Percentiles rank a stretch among this genome's conserved stretches.
phyloP scores from a whole-genome alignment of 2,888 invertebrate species.

The Epirrhoe alternata region DNA sequence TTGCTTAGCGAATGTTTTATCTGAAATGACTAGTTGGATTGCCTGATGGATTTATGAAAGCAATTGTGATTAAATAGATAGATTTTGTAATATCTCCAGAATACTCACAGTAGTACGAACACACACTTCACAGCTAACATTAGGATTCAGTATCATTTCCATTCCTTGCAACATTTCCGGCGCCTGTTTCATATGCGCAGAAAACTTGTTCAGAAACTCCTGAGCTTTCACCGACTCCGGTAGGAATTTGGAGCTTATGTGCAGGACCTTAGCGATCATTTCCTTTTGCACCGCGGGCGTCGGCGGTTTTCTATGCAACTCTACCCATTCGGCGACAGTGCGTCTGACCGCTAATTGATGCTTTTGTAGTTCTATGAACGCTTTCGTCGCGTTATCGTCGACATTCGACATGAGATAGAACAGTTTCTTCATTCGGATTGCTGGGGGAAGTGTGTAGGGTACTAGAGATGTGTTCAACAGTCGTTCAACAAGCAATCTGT shows the following conservation, averaged over 20 bases:
- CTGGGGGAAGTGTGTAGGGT: constrained; percentile 94
- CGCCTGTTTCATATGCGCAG: constrained; percentile 91
- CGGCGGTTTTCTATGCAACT: constrained; percentile 90
- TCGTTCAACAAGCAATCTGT: constrained; percentile 95
- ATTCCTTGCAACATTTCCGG: constrained; percentile 89
- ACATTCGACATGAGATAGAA: constrained; percentile 96
- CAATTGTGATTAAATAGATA: too few species aligned
- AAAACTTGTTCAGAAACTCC: constrained; percentile 94
- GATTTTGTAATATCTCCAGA: constrained; percentile 5
- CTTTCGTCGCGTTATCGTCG: constrained; percentile 97
- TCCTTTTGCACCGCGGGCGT: constrained; percentile 90
- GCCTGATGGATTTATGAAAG: too few species aligned
- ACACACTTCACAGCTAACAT: constrained; percentile 97
- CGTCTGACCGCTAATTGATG: constrained; percentile 94
- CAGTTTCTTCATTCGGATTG: constrained; percentile 96
- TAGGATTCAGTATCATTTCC: constrained; percentile 94
- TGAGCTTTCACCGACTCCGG: constrained; percentile 97
- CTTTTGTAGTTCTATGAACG: constrained; percentile 93
- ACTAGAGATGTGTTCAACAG: constrained; percentile 97
- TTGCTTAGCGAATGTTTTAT: too few species aligned
- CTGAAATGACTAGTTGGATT: too few species aligned
- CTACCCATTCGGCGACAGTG: constrained; percentile 94
- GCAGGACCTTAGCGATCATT: constrained; percentile 87
- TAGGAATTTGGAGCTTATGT: constrained; percentile 90
- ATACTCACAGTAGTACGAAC: constrained; percentile 93